These are phyloP conservation scores for Aldabrachelys gigantea DNA, from an alignment of 2,113 vertebrate species.

Conservation along the genomic window DNA sequence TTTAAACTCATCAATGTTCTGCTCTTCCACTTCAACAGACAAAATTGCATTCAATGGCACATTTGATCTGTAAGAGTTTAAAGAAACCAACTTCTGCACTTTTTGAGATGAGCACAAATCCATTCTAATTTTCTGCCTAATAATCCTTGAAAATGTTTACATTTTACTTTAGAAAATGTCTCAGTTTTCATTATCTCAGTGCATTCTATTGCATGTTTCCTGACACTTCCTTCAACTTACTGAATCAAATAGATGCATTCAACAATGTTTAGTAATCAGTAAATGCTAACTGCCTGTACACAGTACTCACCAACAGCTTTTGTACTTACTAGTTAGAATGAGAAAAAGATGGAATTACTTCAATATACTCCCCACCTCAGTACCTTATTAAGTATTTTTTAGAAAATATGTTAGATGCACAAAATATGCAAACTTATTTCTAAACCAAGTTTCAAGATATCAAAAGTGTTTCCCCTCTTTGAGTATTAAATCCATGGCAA, in stretches of 20 bases:
- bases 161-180: neutral
- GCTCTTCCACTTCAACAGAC: neutral
- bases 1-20: slow-evolving; percentile 2
- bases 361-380: neutral
- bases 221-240: neutral
- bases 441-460: neutral
- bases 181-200: neutral
- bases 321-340: neutral
- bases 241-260: neutral
- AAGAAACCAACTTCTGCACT: neutral
- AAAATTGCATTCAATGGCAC: neutral
- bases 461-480: neutral
- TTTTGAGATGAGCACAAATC: neutral
- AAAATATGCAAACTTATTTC: neutral
- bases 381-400: neutral
- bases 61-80: slow-evolving; percentile 3
- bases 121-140: neutral
- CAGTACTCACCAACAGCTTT: neutral
- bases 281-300: rapidly evolving
- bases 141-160: neutral
- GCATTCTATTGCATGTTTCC: neutral
- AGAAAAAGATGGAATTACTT: neutral
- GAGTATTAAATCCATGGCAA: neutral
- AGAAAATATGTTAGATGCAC: slow-evolving; percentile 12
- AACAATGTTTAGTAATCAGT: neutral